Base-by-base conservation (phyloP, 1,140 invertebrate species). In the Gryon sp. region DNA sequence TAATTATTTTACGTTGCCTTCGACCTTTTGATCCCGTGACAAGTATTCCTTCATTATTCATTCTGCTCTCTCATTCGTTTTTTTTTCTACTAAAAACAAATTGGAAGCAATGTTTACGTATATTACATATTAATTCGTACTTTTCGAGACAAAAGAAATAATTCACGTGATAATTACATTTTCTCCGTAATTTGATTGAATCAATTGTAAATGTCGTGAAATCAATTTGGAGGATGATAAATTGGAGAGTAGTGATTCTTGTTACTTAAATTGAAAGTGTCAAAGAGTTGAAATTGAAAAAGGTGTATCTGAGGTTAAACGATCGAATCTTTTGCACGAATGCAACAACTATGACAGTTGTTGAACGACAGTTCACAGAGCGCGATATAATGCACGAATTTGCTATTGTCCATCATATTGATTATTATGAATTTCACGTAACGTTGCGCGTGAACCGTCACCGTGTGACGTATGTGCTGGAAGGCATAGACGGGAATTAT, bases 401-500 rank as follows among this genome's bases (percentile, higher is more conserved):
- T 52, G 59, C 48, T 26, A 60, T 60, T 60, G 60, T 60, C 60
- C 50, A 19, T 66, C 48, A 74, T 52, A 59, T 52, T 59, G 70
- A 66, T 66, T 50, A 60, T 65, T 60, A 60, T 66, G 60, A 73
- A 65, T 63, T 57, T 28, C 14, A 36, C 60, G 55, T 63, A 55
- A 63, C 41, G 40, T 63, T 40, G 50, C 32, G 63, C 65, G 59
- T 52, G 62, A 63, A 68, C 55, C 57, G 62, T 76, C 72, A 55
- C 55, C 55, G 62, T 41, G 55, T 68, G 73, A 69, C 63, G 73
- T 65, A 48, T 62, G 63, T 59, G 73, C 65, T 69, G 57, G 57
- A 63, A 76, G 73, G 65, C 73, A 76, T 48, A 65, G 50, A 45
- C 65, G 38, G 59, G 59, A 76, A 76, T 76, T 69, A 69, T 65